Evolutionary conservation across 2,888 invertebrate genomes (phyloP).

Genomic region (Amphimallon solstitiale): DNA sequence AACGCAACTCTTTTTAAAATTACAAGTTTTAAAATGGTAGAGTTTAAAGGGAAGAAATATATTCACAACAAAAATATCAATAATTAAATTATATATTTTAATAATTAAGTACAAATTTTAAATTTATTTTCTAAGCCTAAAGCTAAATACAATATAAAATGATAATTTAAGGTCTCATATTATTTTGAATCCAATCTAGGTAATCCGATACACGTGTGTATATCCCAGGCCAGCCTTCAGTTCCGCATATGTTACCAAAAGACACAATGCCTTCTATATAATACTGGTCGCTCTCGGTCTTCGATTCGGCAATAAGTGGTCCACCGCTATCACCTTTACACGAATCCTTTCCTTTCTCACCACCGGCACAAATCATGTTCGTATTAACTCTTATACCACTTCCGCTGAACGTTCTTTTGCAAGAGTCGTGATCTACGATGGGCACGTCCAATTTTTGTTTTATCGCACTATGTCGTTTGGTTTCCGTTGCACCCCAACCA

Average conservation of each 20-base stretch:
- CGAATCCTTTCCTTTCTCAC: conserved; percentile 71
- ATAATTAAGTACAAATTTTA: background rate
- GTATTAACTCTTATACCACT: conserved; percentile 7
- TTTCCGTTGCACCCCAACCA: conserved; percentile 59
- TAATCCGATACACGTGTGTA: conserved; percentile 71
- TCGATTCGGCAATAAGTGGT: conserved; percentile 71
- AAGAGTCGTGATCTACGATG: conserved; percentile 48
- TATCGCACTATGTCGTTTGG: conserved; percentile 37
- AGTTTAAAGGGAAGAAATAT: too few relatives aligned
- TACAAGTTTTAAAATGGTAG: too few relatives aligned
- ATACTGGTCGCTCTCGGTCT: conserved; percentile 55
- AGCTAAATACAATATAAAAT: conserved; percentile 3
- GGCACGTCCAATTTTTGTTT: conserved; percentile 60
- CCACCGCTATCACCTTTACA: conserved; percentile 68
- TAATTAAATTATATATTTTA: too few relatives aligned
- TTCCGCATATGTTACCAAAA: conserved; percentile 61
- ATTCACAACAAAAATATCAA: too few relatives aligned
- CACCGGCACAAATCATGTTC: conserved; percentile 76
- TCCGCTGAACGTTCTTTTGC: conserved; percentile 1
- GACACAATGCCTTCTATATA: conserved; percentile 68
- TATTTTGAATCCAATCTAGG: conserved; percentile 68
- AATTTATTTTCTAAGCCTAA: conserved; percentile 5
- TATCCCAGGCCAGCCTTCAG: conserved; percentile 70
- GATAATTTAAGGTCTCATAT: conserved; percentile 27
- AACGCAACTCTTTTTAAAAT: too few relatives aligned